phyloP scores from a whole-genome alignment of 2,113 vertebrate species.

The Hydrolagus affinis region DNA sequence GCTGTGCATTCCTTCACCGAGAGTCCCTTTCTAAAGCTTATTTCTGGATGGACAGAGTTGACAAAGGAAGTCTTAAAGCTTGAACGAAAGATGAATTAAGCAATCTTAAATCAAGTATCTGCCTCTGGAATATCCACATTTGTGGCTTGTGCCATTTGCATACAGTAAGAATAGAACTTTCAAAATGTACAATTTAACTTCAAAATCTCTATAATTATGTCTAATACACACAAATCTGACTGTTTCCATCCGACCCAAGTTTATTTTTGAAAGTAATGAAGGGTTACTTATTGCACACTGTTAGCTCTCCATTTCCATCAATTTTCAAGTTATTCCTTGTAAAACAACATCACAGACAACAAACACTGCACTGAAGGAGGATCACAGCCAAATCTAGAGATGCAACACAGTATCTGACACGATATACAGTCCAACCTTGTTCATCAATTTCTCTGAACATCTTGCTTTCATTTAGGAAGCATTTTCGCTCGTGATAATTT shows the following conservation, averaged over 20 bases:
- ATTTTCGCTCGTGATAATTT: no score
- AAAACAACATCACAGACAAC: not conserved
- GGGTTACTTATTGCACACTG: not conserved
- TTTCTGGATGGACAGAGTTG: not conserved
- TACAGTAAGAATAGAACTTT: not conserved
- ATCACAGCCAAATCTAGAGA: not conserved
- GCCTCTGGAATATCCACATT: not conserved
- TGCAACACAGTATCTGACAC: not conserved
- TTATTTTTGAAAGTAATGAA: slow-evolving; percentile 11
- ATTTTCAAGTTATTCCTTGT: not conserved
- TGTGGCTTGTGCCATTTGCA: not conserved
- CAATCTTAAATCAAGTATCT: slow-evolving; percentile 1
- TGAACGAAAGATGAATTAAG: not conserved
- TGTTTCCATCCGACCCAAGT: not conserved
- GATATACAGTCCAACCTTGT: not conserved
- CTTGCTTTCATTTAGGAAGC: no score
- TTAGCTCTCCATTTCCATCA: not conserved
- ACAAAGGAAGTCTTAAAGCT: not conserved
- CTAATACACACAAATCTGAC: not conserved
- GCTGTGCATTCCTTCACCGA: not conserved
- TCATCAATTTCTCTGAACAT: not conserved
- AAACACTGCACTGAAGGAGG: not conserved
- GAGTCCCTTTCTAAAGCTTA: not conserved
- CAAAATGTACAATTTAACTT: not conserved
- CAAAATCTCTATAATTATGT: slow-evolving; percentile 6